Conservation (phyloP, 2,797 vertebrate genomes). For the Pyrrhura leucotis region DNA sequence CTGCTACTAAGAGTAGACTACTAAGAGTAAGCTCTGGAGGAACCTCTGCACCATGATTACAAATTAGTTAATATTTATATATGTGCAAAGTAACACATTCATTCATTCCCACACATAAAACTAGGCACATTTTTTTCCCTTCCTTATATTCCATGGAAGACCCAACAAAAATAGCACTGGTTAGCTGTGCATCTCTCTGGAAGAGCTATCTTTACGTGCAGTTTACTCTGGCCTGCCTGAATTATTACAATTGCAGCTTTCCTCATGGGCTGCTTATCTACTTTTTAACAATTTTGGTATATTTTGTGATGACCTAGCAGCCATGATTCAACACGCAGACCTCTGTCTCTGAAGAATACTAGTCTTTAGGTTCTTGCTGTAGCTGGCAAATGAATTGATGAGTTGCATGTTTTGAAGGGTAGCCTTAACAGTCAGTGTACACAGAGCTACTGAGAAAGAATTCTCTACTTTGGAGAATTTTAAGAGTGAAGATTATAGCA, state of each 20-base stretch:
- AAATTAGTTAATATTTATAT: neutral
- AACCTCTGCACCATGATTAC: neutral
- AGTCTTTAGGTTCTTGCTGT: neutral
- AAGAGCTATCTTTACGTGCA: accelerated
- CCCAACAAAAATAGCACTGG: neutral
- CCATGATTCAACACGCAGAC: neutral
- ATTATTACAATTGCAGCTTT: neutral
- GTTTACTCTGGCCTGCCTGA: neutral
- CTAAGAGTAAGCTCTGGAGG: neutral
- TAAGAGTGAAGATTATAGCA: slow-evolving; percentile 5
- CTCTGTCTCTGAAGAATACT: neutral
- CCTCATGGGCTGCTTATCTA: neutral
- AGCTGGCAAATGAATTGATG: neutral
- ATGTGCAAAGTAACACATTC: neutral
- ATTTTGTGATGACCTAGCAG: neutral
- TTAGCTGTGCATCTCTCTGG: neutral
- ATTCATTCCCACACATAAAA: neutral
- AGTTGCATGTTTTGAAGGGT: slow-evolving; percentile 9
- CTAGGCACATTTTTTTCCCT: neutral
- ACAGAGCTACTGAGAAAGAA: neutral
- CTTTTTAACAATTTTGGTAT: neutral
- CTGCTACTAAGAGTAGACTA: neutral
- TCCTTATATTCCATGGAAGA: neutral
- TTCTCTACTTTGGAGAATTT: neutral
- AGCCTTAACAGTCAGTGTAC: neutral